Evolutionary conservation across 2,113 vertebrate genomes (phyloP), one percentile per base, ranked within the genome.

Genomic region (Pristiophorus japonicus): DNA sequence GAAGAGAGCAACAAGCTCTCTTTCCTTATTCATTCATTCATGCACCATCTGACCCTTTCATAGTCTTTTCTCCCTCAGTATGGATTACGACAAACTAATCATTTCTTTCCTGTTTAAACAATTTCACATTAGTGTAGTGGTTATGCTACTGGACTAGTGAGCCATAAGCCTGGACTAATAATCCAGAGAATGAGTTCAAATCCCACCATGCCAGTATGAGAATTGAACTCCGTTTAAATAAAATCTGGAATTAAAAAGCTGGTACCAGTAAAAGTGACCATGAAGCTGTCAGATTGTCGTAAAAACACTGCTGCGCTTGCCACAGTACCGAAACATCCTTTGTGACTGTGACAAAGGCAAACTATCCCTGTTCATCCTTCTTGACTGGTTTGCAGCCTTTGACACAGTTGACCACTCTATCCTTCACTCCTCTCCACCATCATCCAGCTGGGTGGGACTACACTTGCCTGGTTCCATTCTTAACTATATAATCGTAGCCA

Each of bases 1-100:
- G 97, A 97, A 98, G 97, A 97, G 97, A 97, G 97, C 96, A 97
- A 97, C 96, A 97, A 96, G 96, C 96, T 96, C 96, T 96, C 97
- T 97, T 97, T 96, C 97, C 96, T 96, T 96, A 97, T 97, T 97
- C 96, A 96, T 94, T 47, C 96, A 97, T 96, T 97, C 97, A 97
- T 96, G 96, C 97, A 94, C 22, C 38, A 70, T 73, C 66, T 97
- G 97, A 97, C 97, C 97, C 97, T 96, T 97, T 97, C 96, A 96
- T 96, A 97, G 95, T 96, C 96, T 97, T 97, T 97, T 96, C 97
- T 96, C 63, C 63, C 38, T 70, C 47, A n/a, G 66, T 96, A 95
- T 96, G 97, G 96, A 97, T 97, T 97, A 97, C 96, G 96, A 97
- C 97, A 97, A 97, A 87, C 96, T 96, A 96, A 97, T 96, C 96